Evolutionary conservation across 2,888 invertebrate species (phyloP).

Genomic region (Toxonevra muliebris): DNA sequence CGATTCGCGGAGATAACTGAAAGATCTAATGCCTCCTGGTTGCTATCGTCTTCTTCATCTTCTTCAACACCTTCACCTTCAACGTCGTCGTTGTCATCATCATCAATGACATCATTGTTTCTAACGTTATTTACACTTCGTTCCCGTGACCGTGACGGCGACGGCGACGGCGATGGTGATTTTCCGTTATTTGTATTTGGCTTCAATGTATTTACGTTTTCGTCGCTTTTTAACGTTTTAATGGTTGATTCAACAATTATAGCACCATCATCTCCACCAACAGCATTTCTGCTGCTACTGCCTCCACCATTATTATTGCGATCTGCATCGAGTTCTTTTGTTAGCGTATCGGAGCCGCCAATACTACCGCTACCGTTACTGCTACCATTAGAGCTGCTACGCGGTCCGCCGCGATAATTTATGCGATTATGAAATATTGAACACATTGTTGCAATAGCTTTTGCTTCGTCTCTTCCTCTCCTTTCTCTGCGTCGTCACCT

Average conservation of each 20-base stretch:
- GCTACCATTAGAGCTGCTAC: slow-evolving; percentile 47
- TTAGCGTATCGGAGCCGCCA: slow-evolving; percentile 43
- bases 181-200: background rate
- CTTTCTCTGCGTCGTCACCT: too few relatives aligned
- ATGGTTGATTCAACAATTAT: slow-evolving; percentile 8
- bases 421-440: slow-evolving; percentile 63
- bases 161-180: slow-evolving; percentile 1
- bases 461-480: too few relatives aligned
- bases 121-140: slow-evolving; percentile 12
- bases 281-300: slow-evolving; percentile 11
- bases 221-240: slow-evolving; percentile 10
- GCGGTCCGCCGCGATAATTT: slow-evolving; percentile 61
- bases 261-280: slow-evolving; percentile 16
- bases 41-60: slow-evolving; percentile 47
- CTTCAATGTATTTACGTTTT: too few relatives aligned
- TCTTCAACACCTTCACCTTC: slow-evolving; percentile 17
- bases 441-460: slow-evolving; percentile 49
- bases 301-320: slow-evolving; percentile 55
- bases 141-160: background rate
- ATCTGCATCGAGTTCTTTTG: slow-evolving; percentile 60
- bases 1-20: slow-evolving; percentile 54
- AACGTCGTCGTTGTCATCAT: background rate
- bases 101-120: slow-evolving; percentile 27
- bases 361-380: slow-evolving; percentile 34
- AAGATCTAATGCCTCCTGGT: slow-evolving; percentile 58